These are phyloP conservation scores for Allophyes oxyacanthae DNA, from an alignment of 2,888 invertebrate species.

Conservation along the genomic window DNA sequence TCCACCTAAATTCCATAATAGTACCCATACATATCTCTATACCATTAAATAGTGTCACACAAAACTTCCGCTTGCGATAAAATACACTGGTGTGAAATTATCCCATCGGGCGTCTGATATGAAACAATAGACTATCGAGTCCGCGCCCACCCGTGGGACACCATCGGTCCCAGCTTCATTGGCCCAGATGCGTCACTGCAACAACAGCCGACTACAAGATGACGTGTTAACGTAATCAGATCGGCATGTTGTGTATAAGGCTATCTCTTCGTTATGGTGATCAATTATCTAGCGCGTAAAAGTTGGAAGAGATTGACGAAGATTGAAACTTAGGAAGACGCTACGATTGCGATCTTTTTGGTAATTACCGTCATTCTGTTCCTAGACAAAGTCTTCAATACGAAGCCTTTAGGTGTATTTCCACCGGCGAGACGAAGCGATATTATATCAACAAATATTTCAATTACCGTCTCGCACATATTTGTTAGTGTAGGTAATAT, in stretches of 20 bases:
- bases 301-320: too few relatives aligned
- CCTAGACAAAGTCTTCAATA: too few relatives aligned
- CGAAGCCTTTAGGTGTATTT: too few relatives aligned
- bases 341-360: too few relatives aligned
- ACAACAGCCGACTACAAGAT: conserved; percentile 19
- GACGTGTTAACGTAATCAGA: conserved; percentile 19
- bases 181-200: conserved; percentile 64
- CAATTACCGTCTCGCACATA: too few relatives aligned
- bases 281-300: background rate
- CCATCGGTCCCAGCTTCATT: conserved; percentile 66
- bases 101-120: conserved; percentile 33
- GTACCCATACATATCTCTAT: too few relatives aligned
- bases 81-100: conserved; percentile 34
- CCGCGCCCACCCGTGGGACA: conserved; percentile 48
- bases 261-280: background rate
- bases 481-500: too few relatives aligned
- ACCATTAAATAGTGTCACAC: background rate
- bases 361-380: too few relatives aligned
- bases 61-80: conserved; percentile 38
- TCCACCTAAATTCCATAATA: too few relatives aligned
- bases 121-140: conserved; percentile 50
- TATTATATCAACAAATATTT: too few relatives aligned
- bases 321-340: too few relatives aligned
- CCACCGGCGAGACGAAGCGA: too few relatives aligned
- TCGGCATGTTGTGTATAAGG: background rate